Conservation (phyloP, 23 tunicate genomes). For the Aplidium turbinatum region DNA sequence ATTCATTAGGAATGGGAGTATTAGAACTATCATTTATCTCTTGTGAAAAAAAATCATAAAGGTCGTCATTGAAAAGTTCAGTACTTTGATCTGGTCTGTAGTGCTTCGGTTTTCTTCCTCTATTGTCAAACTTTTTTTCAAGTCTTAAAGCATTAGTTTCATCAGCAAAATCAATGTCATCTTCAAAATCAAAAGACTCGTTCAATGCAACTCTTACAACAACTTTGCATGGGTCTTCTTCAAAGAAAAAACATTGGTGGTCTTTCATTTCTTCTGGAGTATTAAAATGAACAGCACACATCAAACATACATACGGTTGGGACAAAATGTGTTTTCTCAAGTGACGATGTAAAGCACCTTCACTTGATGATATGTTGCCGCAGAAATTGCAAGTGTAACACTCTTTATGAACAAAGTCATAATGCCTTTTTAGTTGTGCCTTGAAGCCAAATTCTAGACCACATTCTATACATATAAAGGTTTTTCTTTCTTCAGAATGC, state of each 20-base stretch:
- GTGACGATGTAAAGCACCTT: slow-evolving; percentile 25
- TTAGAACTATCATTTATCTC: too few species aligned
- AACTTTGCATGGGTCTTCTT: slow-evolving; percentile 15
- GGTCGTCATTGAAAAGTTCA: too few species aligned
- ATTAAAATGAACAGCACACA: slow-evolving; percentile 21
- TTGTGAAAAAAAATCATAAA: too few species aligned
- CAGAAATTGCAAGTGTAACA: slow-evolving; percentile 35
- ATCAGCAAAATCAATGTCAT: slow-evolving; percentile 39
- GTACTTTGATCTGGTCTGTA: too few species aligned
- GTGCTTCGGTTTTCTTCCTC: slow-evolving; percentile 50
- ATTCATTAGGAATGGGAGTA: too few species aligned
- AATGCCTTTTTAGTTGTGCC: slow-evolving; percentile 51
- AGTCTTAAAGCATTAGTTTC: slow-evolving; percentile 19
- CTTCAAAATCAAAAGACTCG: slow-evolving; percentile 27
- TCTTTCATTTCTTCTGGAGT: slow-evolving; percentile 21
- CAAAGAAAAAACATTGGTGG: slow-evolving; percentile 24
- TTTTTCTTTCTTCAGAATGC: slow-evolving; percentile 33
- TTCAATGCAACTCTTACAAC: slow-evolving; percentile 34
- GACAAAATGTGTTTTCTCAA: slow-evolving; percentile 30
- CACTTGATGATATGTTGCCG: slow-evolving; percentile 42
- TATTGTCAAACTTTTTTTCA: slow-evolving; percentile 48
- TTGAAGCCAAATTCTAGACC: slow-evolving; percentile 39
- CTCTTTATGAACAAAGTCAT: slow-evolving; percentile 33
- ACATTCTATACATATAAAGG: slow-evolving; percentile 33
- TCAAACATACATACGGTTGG: slow-evolving; percentile 41